Conservation (phyloP, 2,888 invertebrate genomes). For the Megalurothrips usitatus region DNA sequence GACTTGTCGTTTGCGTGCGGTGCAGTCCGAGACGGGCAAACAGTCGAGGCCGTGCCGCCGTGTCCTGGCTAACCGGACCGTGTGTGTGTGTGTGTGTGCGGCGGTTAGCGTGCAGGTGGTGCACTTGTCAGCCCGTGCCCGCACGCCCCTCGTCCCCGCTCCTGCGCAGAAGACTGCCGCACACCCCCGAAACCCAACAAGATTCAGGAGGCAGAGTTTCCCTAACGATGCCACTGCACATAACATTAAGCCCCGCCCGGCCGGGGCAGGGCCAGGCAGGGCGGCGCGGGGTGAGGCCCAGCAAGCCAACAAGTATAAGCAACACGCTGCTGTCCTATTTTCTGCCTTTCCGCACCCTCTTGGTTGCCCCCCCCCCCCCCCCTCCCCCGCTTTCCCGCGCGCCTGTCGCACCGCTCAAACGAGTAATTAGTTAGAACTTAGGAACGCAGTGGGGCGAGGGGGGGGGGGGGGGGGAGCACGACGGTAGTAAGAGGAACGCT, state of each 20-base stretch:
- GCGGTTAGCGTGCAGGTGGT: too few relatives aligned
- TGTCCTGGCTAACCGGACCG: too few relatives aligned
- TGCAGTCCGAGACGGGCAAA: too few relatives aligned
- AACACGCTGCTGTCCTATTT: constrained; percentile 6
- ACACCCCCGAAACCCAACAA: neutral
- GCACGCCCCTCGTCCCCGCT: neutral
- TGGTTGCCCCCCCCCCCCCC: neutral
- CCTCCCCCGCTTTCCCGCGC: neutral
- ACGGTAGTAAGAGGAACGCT: neutral
- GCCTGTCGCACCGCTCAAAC: constrained; percentile 5
- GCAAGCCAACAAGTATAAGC: constrained; percentile 1
- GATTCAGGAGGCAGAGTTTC: neutral
- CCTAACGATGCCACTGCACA: constrained; percentile 11
- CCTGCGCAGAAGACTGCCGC: neutral
- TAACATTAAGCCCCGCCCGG: neutral
- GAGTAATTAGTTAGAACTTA: constrained; percentile 1
- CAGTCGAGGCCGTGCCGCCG: too few relatives aligned
- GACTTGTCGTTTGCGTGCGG: too few relatives aligned
- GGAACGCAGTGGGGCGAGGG: neutral
- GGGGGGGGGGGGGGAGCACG: too few relatives aligned
- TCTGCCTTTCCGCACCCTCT: constrained; percentile 11
- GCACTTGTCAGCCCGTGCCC: neutral
- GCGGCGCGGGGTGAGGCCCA: neutral
- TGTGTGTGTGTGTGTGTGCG: too few relatives aligned
- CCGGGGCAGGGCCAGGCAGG: neutral